phyloP scores from a whole-genome alignment of 2,888 invertebrate species.

The Drosophila histrio region DNA sequence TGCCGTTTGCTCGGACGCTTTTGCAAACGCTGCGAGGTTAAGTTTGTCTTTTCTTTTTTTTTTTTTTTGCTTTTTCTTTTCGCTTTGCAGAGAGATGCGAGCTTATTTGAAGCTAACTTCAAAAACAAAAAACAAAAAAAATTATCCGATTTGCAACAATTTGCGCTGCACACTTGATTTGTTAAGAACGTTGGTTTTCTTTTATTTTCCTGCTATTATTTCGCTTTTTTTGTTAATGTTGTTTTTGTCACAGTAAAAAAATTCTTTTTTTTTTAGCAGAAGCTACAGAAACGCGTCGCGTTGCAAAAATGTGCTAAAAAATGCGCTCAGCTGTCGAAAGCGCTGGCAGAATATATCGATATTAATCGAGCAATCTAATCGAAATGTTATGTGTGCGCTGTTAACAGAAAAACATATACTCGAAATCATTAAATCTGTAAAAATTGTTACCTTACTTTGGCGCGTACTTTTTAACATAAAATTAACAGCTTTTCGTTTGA shows the following conservation, averaged over 20 bases:
- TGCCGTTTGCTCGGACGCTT: conserved; percentile 39
- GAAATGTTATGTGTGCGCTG: neutral
- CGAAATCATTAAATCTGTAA: too few species aligned
- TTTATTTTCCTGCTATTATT: too few species aligned
- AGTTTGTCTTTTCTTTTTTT: conserved; percentile 62
- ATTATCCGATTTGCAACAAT: conserved; percentile 47
- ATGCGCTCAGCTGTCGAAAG: conserved; percentile 63
- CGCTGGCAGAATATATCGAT: conserved; percentile 34
- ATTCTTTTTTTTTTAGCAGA: conserved; percentile 55
- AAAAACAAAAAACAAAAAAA: conserved; percentile 55
- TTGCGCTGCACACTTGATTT: conserved; percentile 30
- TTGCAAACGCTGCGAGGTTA: conserved; percentile 69
- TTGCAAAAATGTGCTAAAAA: conserved; percentile 68
- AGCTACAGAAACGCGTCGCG: conserved; percentile 66
- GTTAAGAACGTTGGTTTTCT: conserved; percentile 1
- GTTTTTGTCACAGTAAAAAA: conserved; percentile 71
- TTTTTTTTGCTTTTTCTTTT: too few species aligned
- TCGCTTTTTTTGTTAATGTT: conserved; percentile 43
- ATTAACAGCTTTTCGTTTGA: too few species aligned
- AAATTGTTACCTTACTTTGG: too few species aligned
- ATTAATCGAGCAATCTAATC: neutral
- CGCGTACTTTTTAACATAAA: too few species aligned
- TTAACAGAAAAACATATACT: too few species aligned
- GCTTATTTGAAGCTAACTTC: conserved; percentile 32
- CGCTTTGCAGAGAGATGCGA: conserved; percentile 29